Evolutionary conservation across 1,140 invertebrate species (phyloP).

Genomic region (Rhagoletis pomonella): DNA sequence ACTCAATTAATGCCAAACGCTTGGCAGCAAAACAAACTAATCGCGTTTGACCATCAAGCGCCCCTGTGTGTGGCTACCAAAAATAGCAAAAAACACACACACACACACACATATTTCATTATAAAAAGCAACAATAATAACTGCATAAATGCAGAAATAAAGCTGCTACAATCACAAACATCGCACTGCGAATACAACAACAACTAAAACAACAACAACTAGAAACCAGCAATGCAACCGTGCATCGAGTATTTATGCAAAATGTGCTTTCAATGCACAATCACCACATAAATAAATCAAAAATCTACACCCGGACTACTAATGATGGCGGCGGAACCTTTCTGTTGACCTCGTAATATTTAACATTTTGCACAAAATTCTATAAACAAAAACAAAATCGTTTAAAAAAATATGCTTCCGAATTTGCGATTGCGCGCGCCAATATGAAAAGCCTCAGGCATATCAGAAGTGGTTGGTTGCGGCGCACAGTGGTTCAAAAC

Average conservation of each 20-base stretch:
- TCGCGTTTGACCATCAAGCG: conserved; percentile 24
- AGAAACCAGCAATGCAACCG: neutral
- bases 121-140: neutral
- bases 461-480: neutral
- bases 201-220: neutral
- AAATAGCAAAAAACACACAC: too few relatives aligned
- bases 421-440: conserved; percentile 46
- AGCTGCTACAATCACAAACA: neutral
- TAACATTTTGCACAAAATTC: conserved; percentile 42
- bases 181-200: neutral
- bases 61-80: conserved; percentile 22
- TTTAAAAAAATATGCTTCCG: conserved; percentile 25
- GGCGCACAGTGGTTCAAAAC: neutral
- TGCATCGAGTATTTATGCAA: conserved; percentile 37
- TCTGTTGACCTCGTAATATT: conserved; percentile 50
- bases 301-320: conserved; percentile 45
- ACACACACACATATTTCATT: neutral
- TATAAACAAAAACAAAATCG: conserved; percentile 21
- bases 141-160: neutral
- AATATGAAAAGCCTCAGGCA: neutral
- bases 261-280: conserved; percentile 39
- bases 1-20: conserved; percentile 46
- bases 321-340: conserved; percentile 36
- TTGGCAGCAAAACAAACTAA: conserved; percentile 49
- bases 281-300: conserved; percentile 42